A percentile compares a stretch with the other conserved stretches of the same genome.
Evolutionary conservation across 2,113 vertebrate species (phyloP).

Genomic region (Passer domesticus): DNA sequence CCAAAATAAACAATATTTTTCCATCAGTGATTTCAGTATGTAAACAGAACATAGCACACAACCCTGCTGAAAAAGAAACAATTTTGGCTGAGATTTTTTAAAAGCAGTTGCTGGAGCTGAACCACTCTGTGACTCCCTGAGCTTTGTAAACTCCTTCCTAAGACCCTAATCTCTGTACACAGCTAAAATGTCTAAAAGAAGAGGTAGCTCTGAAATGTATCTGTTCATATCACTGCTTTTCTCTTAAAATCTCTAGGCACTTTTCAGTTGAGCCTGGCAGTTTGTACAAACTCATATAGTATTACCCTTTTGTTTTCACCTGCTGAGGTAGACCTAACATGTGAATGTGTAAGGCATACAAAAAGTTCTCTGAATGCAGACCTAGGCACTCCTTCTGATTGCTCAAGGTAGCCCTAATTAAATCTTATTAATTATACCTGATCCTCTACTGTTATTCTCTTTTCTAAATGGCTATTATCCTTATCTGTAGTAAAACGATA

Average conservation of each 20-base stretch:
- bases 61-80: not conserved
- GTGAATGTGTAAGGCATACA: not conserved
- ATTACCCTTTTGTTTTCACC: not conserved
- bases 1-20: conserved; percentile 48
- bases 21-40: conserved; percentile 16
- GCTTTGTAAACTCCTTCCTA: conserved; percentile 4
- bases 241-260: not conserved
- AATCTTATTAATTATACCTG: not conserved
- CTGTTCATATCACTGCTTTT: not conserved
- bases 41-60: conserved; percentile 19
- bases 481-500: not conserved
- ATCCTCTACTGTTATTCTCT: not conserved
- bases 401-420: not conserved
- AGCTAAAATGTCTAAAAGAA: not conserved
- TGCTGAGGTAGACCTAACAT: not conserved
- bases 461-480: rapidly evolving
- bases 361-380: not conserved
- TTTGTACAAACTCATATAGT: not conserved
- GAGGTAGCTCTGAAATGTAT: not conserved
- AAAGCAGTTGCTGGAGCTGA: not conserved
- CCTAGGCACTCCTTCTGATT: not conserved
- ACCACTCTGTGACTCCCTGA: not conserved
- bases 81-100: conserved; percentile 8
- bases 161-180: not conserved
- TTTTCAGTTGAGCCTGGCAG: not conserved